Base-by-base conservation (phyloP, 2,113 vertebrate species). In the Agapornis roseicollis region DNA sequence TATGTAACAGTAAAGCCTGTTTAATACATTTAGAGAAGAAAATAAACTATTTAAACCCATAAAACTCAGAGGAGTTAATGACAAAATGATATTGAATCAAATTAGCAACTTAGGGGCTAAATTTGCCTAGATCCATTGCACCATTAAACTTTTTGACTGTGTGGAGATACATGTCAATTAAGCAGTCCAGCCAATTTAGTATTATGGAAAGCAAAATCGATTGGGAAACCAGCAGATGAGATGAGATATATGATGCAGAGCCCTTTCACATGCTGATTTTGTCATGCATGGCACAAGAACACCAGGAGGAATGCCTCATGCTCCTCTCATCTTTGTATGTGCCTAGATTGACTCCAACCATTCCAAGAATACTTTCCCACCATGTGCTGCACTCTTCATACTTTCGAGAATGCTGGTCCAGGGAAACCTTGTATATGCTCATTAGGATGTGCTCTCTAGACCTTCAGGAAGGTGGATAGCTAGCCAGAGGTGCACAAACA, bases 81-180 rank as follows among this genome's bases (percentile, higher is more conserved):
- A 68, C 68, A 80, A 94, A 91, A 47, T 37, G 18, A 86, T 94
- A 95, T 17, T 80, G 81, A 90, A 78, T 60, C 37, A 86, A 93
- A 90, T 86, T 83, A 94, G 65, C 58, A 91, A 90, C 82, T 39
- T 44, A 56, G 68, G 56, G 77, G 35, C 37, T 90, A 85, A 87
- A 90, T 87, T 87, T 89, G 35, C 66, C 70, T 56, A 69, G 56
- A 81, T 80, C 52, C 66, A 50, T 61, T 69, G 80, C 80, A 85
- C 65, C n/a, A 20, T 64, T 93, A 76, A 71, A 92, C 73, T 87
- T 92, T 79, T 56, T 89, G 41, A 74, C 77, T 72, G 25, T 47
- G 61, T 70, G 41, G n/a, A 44, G 56, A 87, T 87, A 60, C 39
- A 20, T 19, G 37, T 82, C 61, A 78, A 31, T 89, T 84, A 89